A percentile compares a stretch with the other conserved stretches of the same genome.
Evolutionary conservation across 2,113 vertebrate genomes (phyloP).

Genomic region (Scomber japonicus): DNA sequence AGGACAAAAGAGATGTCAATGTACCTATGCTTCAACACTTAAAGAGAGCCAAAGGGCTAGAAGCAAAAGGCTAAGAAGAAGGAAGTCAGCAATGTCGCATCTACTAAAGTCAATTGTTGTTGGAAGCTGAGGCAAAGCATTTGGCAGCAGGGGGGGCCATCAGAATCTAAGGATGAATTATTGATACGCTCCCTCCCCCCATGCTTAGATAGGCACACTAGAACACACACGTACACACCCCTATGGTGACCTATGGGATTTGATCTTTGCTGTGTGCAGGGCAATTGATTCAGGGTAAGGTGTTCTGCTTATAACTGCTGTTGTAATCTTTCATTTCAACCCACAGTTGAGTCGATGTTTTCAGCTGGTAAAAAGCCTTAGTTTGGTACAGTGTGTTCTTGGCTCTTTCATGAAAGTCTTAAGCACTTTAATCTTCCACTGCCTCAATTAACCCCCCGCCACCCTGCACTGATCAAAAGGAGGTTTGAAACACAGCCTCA

Average conservation of each 20-base stretch:
- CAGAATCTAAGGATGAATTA: constrained; percentile 81
- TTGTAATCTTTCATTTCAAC: constrained; percentile 1
- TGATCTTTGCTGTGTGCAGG: constrained; percentile 43
- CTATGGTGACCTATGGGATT: constrained; percentile 35
- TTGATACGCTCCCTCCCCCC: constrained; percentile 78
- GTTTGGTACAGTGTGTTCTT: constrained; percentile 17
- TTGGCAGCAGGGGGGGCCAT: constrained; percentile 59
- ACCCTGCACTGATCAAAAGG: constrained; percentile 14
- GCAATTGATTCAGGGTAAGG: background rate
- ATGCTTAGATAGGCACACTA: constrained; percentile 33
- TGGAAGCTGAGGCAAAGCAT: constrained; percentile 56
- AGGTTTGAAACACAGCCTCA: background rate
- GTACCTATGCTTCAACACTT: background rate
- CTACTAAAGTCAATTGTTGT: constrained; percentile 29
- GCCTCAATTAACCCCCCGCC: constrained; percentile 37
- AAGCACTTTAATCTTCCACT: constrained; percentile 54
- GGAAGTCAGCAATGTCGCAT: constrained; percentile 22
- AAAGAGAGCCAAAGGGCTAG: too few species aligned
- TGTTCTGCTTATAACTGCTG: constrained; percentile 24
- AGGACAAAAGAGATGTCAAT: too few species aligned
- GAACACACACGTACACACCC: constrained; percentile 20
- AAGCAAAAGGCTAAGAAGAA: background rate
- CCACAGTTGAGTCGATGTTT: constrained; percentile 4
- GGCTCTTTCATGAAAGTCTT: constrained; percentile 50
- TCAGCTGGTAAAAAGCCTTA: constrained; percentile 5